phyloP scores from a whole-genome alignment of 2,797 vertebrate genomes.

The Eospalax fontanierii region DNA sequence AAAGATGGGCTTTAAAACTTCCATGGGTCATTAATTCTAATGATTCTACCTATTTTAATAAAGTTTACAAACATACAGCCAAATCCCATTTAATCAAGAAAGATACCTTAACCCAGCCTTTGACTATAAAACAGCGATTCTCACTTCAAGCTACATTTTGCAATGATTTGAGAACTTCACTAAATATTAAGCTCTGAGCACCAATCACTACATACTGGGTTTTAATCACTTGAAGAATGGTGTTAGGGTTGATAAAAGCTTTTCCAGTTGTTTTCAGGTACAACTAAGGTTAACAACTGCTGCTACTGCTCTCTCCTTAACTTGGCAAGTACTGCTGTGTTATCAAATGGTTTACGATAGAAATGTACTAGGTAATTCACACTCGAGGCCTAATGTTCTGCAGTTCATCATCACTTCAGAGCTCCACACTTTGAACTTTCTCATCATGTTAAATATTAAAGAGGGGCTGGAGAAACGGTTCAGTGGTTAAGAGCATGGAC shows the following conservation, averaged over 20 bases:
- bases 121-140: neutral
- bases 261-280: neutral
- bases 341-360: neutral
- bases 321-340: neutral
- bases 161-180: constrained; percentile 2
- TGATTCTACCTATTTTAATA: neutral
- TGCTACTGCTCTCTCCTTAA: neutral
- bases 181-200: neutral
- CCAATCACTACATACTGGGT: neutral
- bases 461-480: too few species aligned
- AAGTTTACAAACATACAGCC: neutral
- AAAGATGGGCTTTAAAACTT: neutral
- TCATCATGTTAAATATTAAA: neutral
- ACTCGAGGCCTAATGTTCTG: neutral
- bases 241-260: neutral
- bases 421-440: neutral
- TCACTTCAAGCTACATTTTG: neutral
- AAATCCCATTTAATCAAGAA: neutral
- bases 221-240: constrained; percentile 7
- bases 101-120: neutral
- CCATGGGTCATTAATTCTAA: neutral
- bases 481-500: too few species aligned
- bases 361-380: neutral
- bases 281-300: neutral
- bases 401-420: neutral